Evolutionary conservation across 2,113 vertebrate species (phyloP), one percentile per base, ranked within the genome.

Genomic region (Neolamprologus caudopunctatus): DNA sequence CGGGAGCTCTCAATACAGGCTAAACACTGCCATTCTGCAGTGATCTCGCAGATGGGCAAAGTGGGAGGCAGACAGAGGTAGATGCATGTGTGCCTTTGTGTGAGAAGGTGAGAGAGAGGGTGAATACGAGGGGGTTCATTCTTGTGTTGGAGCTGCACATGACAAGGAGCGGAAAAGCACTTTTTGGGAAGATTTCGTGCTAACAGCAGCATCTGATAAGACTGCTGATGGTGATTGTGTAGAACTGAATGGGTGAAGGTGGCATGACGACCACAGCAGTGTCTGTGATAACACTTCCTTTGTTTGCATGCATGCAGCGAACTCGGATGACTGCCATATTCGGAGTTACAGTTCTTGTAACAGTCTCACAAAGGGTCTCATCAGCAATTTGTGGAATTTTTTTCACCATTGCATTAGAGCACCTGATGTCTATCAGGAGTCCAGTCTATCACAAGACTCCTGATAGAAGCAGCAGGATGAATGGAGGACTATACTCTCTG

Each of bases 21-120:
- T 91, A 92, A 92, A 91, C 35, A 82, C 40, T 83, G 51, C 63
- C 87, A 80, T 90, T 87, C 89, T 81, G 73, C 53, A 85, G 63
- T 35, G 88, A 93, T 86, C 87, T 71, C 10, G 3, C 81, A 88
- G 88, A 78, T 53, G 75, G 87, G 58, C 61, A 66, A 68, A 88
- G 82, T 28, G 28, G 26, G 87, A 80, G 54, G 42, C 45, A 58
- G 66, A 85, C 40, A 80, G 85, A 66, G 47, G 57, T 54, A n/a
- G 11, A 50, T 24, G 9, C 53, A 78, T 82, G 53, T 83, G n/a
- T 12, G 78, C 4, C 19, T 31, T 55, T 81, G 85, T 58, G 81
- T 42, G 17, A 47, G 80, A 24, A 82, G 82, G 79, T 66, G 66
- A 45, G 17, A 71, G 54, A 86, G 19, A 37, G 24, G 26, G 14